Percentiles rank a stretch among this genome's conserved stretches.
Conservation (phyloP, 2,797 vertebrate genomes). For the Brachyrhaphis roseni region DNA sequence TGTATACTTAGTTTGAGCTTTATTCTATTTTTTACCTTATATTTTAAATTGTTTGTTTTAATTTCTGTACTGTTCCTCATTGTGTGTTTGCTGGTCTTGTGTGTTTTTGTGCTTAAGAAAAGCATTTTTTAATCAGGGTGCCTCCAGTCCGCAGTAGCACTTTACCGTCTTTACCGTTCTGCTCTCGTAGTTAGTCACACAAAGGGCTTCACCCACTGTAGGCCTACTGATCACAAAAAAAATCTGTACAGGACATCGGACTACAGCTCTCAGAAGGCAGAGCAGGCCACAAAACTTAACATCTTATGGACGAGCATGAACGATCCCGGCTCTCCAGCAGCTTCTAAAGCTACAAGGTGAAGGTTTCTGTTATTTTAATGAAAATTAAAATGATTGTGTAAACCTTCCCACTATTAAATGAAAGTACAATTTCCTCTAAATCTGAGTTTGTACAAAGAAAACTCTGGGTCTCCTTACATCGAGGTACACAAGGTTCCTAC, state of each 20-base stretch:
- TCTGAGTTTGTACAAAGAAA: not conserved
- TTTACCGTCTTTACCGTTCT: conserved; percentile 69
- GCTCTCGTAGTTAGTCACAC: conserved; percentile 55
- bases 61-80: conserved; percentile 48
- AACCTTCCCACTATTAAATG: not conserved
- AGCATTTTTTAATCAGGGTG: conserved; percentile 70
- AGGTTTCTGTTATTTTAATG: not conserved
- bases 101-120: conserved; percentile 67
- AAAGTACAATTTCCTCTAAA: not conserved
- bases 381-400: not conserved
- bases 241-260: conserved; percentile 34
- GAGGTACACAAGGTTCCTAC: not conserved
- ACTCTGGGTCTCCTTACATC: not conserved
- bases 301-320: conserved; percentile 1
- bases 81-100: conserved; percentile 57
- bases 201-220: conserved; percentile 71
- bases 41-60: conserved; percentile 58
- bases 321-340: not conserved
- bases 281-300: conserved; percentile 27
- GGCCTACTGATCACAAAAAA: conserved; percentile 44
- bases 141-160: conserved; percentile 75
- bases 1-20: conserved; percentile 63
- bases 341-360: not conserved
- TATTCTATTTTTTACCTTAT: conserved; percentile 55
- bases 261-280: conserved; percentile 28